Percentiles rank a stretch among this genome's conserved stretches.
These are phyloP conservation scores for Drosophila tristis DNA, from an alignment of 1,140 invertebrate genomes.

Conservation along the genomic window DNA sequence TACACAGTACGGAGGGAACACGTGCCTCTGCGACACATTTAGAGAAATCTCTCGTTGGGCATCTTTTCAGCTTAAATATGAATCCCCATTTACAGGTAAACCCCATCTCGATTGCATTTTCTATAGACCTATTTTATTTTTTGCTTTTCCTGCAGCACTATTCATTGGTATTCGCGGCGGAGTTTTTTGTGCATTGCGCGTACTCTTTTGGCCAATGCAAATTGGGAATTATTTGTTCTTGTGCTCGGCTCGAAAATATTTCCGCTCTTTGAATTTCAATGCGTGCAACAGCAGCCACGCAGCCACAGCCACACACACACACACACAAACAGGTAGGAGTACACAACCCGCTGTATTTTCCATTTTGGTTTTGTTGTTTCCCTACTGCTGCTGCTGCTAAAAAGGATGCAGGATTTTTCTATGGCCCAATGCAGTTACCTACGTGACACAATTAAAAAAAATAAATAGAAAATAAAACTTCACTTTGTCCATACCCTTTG, in stretches of 20 bases:
- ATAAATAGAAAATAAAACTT: constrained; percentile 67
- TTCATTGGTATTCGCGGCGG: constrained; percentile 27
- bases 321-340: constrained; percentile 31
- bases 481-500: background rate
- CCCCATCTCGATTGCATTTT: background rate
- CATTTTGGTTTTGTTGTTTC: constrained; percentile 4
- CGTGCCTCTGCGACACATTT: too few relatives aligned
- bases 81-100: too few relatives aligned
- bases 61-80: too few relatives aligned
- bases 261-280: constrained; percentile 79
- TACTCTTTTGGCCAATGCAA: constrained; percentile 66
- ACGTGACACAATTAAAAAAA: constrained; percentile 80
- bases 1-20: too few relatives aligned
- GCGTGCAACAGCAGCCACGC: constrained; percentile 39
- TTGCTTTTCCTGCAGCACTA: constrained; percentile 42
- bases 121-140: constrained; percentile 1
- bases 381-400: constrained; percentile 41
- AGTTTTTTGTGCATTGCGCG: constrained; percentile 45
- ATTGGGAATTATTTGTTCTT: constrained; percentile 81
- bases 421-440: constrained; percentile 66
- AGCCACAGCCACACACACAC: constrained; percentile 10
- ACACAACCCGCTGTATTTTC: constrained; percentile 30
- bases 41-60: too few relatives aligned
- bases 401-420: constrained; percentile 66
- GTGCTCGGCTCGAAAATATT: constrained; percentile 74